phyloP scores from a whole-genome alignment of 2,113 vertebrate species.

The Taxidea taxus region DNA sequence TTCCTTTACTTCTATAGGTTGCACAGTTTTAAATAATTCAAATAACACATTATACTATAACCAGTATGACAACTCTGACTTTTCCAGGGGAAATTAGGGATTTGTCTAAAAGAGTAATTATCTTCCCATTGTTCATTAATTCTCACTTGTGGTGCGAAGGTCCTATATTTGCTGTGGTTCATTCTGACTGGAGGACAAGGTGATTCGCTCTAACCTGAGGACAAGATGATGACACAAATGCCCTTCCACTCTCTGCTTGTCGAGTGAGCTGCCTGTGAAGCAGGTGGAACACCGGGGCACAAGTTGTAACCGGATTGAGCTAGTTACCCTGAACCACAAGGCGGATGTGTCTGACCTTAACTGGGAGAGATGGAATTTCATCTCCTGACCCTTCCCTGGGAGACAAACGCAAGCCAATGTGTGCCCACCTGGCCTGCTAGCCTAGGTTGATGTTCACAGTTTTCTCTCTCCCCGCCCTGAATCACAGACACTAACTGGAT shows the following conservation, averaged over 20 bases:
- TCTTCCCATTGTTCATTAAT: background rate
- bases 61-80: too few relatives aligned
- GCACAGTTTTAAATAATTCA: background rate
- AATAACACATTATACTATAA: background rate
- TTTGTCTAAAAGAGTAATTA: background rate
- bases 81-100: background rate
- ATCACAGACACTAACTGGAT: slow-evolving; percentile 66
- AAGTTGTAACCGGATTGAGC: background rate
- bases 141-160: background rate
- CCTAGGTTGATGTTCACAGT: slow-evolving; percentile 45
- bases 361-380: slow-evolving; percentile 44
- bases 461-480: slow-evolving; percentile 10
- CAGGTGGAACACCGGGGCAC: background rate
- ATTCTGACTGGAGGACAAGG: background rate
- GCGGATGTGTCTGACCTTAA: slow-evolving; percentile 67
- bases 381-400: slow-evolving; percentile 49
- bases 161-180: background rate
- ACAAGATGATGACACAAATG: background rate
- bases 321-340: slow-evolving; percentile 4
- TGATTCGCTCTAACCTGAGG: too few relatives aligned
- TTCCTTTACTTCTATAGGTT: background rate
- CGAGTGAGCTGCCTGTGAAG: background rate
- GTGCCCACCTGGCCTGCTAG: slow-evolving; percentile 53
- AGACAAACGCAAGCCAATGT: slow-evolving; percentile 39
- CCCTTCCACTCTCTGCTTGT: too few relatives aligned